Percentiles rank a stretch among this genome's conserved stretches.
Evolutionary conservation across 2,888 invertebrate genomes (phyloP).

Genomic region (Ecliptopera silaceata): DNA sequence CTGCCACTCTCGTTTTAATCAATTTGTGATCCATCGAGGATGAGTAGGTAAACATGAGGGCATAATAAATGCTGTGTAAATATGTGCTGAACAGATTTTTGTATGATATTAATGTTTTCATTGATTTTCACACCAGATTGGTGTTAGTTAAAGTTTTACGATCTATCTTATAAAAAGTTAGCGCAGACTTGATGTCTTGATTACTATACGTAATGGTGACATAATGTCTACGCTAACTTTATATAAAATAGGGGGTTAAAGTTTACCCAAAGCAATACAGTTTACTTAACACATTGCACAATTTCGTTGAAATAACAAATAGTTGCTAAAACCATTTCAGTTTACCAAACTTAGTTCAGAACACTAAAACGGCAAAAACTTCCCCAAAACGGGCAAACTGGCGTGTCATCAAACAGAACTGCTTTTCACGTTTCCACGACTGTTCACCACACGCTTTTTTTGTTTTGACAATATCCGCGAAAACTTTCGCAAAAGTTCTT

Average conservation of each 20-base stretch:
- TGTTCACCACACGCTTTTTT: conserved; percentile 30
- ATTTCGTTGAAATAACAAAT: not conserved
- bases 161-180: too few species aligned
- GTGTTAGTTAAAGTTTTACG: too few species aligned
- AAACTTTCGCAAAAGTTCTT: conserved; percentile 35
- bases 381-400: not conserved
- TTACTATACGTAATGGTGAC: too few species aligned
- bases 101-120: too few species aligned
- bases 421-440: conserved; percentile 5
- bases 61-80: too few species aligned
- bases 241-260: too few species aligned
- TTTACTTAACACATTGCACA: too few species aligned
- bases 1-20: not conserved
- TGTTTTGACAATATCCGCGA: conserved; percentile 39
- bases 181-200: too few species aligned
- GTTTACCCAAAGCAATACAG: too few species aligned
- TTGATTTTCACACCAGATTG: too few species aligned
- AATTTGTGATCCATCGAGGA: not conserved
- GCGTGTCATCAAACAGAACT: conserved; percentile 17
- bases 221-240: too few species aligned
- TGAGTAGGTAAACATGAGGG: not conserved
- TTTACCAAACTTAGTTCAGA: not conserved
- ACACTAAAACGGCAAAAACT: not conserved
- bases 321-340: not conserved
- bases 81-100: too few species aligned